A percentile compares a stretch with the other conserved stretches of the same genome.
Conservation (phyloP, 1,140 invertebrate genomes). For the Drosophila kohkoa region DNA sequence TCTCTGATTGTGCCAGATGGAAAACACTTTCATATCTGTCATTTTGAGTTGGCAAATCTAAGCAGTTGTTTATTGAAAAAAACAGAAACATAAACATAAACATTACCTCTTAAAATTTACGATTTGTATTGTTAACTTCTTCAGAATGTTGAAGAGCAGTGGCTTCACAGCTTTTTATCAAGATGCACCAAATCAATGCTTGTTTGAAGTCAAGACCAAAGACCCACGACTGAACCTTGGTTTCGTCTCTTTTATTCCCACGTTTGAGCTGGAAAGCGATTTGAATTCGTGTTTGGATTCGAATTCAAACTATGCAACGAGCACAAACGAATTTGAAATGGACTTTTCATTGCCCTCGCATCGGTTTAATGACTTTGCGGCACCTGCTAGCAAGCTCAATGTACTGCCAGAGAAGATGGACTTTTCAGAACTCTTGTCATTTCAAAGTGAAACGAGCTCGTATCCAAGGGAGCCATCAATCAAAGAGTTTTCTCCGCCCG, state of each 20-base stretch:
- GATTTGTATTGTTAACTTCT: slow-evolving; percentile 18
- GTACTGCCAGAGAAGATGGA: slow-evolving; percentile 6
- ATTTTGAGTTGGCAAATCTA: not conserved
- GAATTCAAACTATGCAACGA: not conserved
- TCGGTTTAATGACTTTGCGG: slow-evolving; percentile 8
- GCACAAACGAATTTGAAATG: not conserved
- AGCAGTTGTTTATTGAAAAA: slow-evolving; percentile 5
- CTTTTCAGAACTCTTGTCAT: slow-evolving; percentile 20
- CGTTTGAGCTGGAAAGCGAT: slow-evolving; percentile 10
- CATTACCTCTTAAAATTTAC: slow-evolving; percentile 28
- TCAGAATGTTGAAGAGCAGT: slow-evolving; percentile 38
- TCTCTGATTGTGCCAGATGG: no score
- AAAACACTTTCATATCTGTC: no score
- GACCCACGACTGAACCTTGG: not conserved
- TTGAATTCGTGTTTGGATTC: not conserved
- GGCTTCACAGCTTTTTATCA: not conserved
- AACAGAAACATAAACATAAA: not conserved
- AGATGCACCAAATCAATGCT: not conserved
- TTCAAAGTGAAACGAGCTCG: not conserved
- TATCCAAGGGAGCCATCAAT: not conserved
- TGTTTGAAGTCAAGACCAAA: slow-evolving; percentile 16
- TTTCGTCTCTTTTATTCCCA: not conserved
- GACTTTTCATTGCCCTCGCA: slow-evolving; percentile 7
- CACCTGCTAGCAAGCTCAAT: slow-evolving; percentile 8
- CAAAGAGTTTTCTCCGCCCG: not conserved